Conservation (phyloP, 2,888 invertebrate genomes). For the Heliconius charithonia region DNA sequence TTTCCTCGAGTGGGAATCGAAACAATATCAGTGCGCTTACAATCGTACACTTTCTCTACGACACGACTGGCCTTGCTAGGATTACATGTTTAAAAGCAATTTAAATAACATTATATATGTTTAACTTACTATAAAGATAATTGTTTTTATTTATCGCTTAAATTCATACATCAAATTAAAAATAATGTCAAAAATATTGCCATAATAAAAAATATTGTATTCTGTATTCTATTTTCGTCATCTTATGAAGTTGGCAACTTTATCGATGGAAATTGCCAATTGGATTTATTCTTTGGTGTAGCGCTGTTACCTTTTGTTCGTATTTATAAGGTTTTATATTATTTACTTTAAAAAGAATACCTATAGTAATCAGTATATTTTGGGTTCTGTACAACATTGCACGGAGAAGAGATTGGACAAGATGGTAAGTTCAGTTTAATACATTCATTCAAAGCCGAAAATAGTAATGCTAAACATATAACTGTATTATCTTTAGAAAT, state of each 20-base stretch:
- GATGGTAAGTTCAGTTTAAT: constrained; percentile 51
- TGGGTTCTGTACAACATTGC: constrained; percentile 42
- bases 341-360: constrained; percentile 1
- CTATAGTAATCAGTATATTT: not conserved
- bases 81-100: too few species aligned
- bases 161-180: not conserved
- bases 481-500: not conserved
- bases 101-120: too few species aligned
- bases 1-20: too few species aligned
- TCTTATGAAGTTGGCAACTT: constrained; percentile 29
- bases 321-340: constrained; percentile 20
- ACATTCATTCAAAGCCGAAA: not conserved
- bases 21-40: too few species aligned
- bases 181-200: not conserved
- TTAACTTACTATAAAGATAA: not conserved
- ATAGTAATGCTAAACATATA: not conserved
- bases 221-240: not conserved
- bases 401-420: constrained; percentile 51
- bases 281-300: constrained; percentile 18
- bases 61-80: too few species aligned
- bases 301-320: constrained; percentile 16
- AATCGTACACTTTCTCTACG: too few species aligned
- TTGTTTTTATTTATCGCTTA: not conserved
- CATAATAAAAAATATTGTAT: not conserved
- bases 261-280: constrained; percentile 28